These are phyloP conservation scores for Peromyscus eremicus DNA, from an alignment of 2,797 vertebrate genomes.

Conservation along the genomic window DNA sequence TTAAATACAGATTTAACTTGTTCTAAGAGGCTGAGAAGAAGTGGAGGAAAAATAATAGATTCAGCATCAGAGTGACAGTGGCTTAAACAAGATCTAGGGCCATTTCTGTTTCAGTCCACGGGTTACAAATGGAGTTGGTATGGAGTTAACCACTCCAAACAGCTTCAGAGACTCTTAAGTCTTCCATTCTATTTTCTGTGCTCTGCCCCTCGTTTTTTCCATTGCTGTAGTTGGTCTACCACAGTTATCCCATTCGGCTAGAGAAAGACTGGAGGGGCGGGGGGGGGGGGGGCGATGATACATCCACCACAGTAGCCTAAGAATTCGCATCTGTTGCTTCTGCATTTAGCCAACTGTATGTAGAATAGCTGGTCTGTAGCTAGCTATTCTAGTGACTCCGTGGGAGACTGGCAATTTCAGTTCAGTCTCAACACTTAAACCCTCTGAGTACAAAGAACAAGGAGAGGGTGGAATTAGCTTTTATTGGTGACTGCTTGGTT, in stretches of 20 bases:
- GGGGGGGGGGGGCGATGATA: not conserved
- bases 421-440: not conserved
- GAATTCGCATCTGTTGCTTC: conserved; percentile 7
- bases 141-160: not conserved
- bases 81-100: not conserved
- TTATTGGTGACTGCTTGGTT: conserved; percentile 24
- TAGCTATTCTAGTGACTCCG: not conserved
- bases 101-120: not conserved
- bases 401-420: not conserved
- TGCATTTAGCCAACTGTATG: not conserved
- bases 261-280: not conserved
- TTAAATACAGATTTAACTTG: not conserved
- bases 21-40: not conserved
- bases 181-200: not conserved
- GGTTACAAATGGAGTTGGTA: not conserved
- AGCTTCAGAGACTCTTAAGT: not conserved
- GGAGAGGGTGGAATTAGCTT: not conserved
- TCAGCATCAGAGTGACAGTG: conserved; percentile 14
- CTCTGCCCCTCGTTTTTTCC: not conserved
- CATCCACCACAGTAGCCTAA: not conserved
- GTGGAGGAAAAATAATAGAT: conserved; percentile 7
- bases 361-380: not conserved
- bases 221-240: not conserved
- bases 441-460: not conserved
- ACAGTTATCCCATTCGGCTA: not conserved